These are phyloP conservation scores for Enteromius radiatus DNA, from an alignment of 2,797 vertebrate genomes.

Conservation along the genomic window DNA sequence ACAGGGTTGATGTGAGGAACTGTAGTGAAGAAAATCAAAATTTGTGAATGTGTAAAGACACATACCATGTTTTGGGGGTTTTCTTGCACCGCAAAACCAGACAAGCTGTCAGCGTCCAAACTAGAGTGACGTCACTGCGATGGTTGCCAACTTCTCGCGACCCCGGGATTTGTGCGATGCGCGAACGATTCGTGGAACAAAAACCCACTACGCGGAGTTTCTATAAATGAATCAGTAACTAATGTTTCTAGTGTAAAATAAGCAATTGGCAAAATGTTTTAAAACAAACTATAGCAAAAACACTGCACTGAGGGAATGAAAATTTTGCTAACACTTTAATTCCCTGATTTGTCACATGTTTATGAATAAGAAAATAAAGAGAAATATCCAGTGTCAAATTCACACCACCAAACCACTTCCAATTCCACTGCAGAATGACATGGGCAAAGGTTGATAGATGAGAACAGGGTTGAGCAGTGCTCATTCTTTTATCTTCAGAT, in stretches of 20 bases:
- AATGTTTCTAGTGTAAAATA: background rate
- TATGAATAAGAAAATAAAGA: background rate
- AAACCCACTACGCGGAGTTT: background rate
- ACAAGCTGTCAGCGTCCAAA: background rate
- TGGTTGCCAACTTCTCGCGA: background rate
- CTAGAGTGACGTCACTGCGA: background rate
- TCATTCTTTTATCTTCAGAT: slow-evolving; percentile 54
- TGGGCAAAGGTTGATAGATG: slow-evolving; percentile 49
- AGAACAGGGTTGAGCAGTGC: slow-evolving; percentile 47
- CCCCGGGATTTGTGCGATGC: background rate
- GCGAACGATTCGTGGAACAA: background rate
- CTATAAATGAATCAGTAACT: background rate
- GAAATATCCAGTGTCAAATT: background rate
- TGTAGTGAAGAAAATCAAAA: background rate
- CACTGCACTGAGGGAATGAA: background rate
- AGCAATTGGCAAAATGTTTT: background rate
- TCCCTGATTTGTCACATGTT: background rate
- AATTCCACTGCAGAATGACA: slow-evolving; percentile 29
- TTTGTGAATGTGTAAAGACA: background rate
- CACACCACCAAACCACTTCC: slow-evolving; percentile 2
- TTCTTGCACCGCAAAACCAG: background rate
- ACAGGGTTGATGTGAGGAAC: background rate
- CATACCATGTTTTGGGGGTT: background rate
- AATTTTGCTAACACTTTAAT: background rate
- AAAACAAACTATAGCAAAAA: background rate